Percentiles rank a stretch among this genome's conserved stretches.
Evolutionary conservation across 2,888 invertebrate genomes (phyloP).

Genomic region (Fabriciana adippe): DNA sequence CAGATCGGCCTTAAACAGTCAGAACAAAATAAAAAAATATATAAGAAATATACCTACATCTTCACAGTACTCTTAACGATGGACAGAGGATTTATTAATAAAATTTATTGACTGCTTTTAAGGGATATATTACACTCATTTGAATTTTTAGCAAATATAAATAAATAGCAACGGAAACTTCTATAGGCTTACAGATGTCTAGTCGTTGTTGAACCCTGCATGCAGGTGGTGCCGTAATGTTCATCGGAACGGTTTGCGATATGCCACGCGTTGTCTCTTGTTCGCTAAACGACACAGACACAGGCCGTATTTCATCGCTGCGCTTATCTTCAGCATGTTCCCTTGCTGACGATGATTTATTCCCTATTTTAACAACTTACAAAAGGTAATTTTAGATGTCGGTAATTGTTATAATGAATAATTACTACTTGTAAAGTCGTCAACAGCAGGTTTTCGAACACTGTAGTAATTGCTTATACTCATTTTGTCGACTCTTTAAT

Average conservation of each 20-base stretch:
- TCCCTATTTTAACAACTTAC: conserved; percentile 63
- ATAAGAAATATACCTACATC: background rate
- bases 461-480: conserved; percentile 16
- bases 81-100: no score
- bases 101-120: no score
- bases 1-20: conserved; percentile 42
- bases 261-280: conserved; percentile 55
- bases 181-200: conserved; percentile 31
- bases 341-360: conserved; percentile 71
- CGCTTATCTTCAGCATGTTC: conserved; percentile 68
- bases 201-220: conserved; percentile 30
- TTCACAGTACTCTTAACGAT: no score
- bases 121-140: no score
- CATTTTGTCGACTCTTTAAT: conserved; percentile 12
- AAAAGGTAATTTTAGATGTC: conserved; percentile 28
- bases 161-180: conserved; percentile 24
- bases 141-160: background rate
- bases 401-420: conserved; percentile 37
- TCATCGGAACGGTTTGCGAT: conserved; percentile 52
- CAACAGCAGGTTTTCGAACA: conserved; percentile 17
- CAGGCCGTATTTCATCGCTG: conserved; percentile 60
- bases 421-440: conserved; percentile 27
- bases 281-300: conserved; percentile 59
- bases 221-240: conserved; percentile 43
- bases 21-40: background rate